phyloP scores from a whole-genome alignment of 2,797 vertebrate species.

The Myripristis jacobus region DNA sequence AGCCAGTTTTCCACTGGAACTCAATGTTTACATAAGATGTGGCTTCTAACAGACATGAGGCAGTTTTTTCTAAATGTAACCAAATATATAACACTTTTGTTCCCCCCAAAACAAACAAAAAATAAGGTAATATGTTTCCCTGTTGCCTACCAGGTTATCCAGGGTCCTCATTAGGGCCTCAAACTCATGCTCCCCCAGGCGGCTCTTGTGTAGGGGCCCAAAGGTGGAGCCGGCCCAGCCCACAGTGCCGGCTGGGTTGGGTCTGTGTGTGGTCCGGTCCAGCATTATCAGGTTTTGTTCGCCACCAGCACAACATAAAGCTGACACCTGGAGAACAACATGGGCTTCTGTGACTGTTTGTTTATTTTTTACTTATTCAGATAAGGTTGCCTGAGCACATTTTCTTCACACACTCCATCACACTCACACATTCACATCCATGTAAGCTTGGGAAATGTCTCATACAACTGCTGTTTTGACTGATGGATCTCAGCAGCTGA shows the following conservation, averaged over 20 bases:
- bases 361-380: neutral
- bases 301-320: conserved; percentile 89
- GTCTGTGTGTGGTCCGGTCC: conserved; percentile 87
- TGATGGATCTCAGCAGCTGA: too few relatives aligned
- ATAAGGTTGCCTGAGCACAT: too few relatives aligned
- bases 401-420: too few relatives aligned
- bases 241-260: conserved; percentile 87
- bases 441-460: neutral
- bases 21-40: too few relatives aligned
- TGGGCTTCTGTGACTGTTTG: neutral
- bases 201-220: conserved; percentile 94
- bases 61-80: too few relatives aligned
- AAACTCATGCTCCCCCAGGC: conserved; percentile 94
- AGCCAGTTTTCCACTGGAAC: too few relatives aligned
- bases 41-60: too few relatives aligned
- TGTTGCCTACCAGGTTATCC: conserved; percentile 91
- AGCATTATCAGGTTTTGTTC: conserved; percentile 92
- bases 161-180: conserved; percentile 98
- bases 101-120: too few relatives aligned
- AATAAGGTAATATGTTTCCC: neutral
- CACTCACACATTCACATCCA: too few relatives aligned
- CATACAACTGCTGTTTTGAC: neutral
- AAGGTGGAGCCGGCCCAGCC: conserved; percentile 96
- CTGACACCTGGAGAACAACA: conserved; percentile 85
- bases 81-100: too few relatives aligned